Conservation (phyloP, 2,888 invertebrate genomes). For the Campoplex capitator region DNA sequence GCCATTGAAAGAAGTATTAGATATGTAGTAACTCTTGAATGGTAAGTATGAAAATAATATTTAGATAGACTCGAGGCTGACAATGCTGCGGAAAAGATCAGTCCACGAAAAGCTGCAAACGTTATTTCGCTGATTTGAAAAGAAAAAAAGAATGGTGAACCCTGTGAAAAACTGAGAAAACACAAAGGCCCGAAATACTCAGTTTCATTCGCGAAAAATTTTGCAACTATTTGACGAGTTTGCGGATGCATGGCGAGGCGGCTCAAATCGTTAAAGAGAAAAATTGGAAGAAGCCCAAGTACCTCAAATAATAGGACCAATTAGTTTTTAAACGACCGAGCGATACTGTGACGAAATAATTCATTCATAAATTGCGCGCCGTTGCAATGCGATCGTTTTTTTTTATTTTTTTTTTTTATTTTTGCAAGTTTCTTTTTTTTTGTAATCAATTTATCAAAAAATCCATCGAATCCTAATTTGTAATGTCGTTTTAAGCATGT, state of each 20-base stretch:
- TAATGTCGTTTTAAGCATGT: constrained; percentile 51
- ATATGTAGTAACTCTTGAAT: constrained; percentile 73
- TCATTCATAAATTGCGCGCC: constrained; percentile 22
- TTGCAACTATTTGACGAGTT: not conserved
- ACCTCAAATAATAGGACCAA: not conserved
- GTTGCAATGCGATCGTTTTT: constrained; percentile 44
- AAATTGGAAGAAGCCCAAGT: not conserved
- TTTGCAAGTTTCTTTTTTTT: constrained; percentile 14
- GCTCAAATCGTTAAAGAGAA: not conserved
- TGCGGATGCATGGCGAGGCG: not conserved
- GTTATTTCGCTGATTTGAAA: constrained; percentile 54
- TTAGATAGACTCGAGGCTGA: constrained; percentile 71
- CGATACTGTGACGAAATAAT: constrained; percentile 28
- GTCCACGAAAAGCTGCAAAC: constrained; percentile 43
- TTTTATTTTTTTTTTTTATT: not conserved
- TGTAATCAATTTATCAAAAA: constrained; percentile 55
- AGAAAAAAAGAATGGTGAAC: constrained; percentile 26
- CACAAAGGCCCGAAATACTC: not conserved
- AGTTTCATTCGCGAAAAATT: not conserved
- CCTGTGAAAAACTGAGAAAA: constrained; percentile 37
- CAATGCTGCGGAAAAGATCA: constrained; percentile 32
- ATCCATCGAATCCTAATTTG: constrained; percentile 32
- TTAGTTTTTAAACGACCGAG: constrained; percentile 2
- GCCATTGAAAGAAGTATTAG: constrained; percentile 86
- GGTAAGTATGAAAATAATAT: constrained; percentile 67